These are phyloP conservation scores for Pocillopora meandrina DNA, from an alignment of 92 coral and sea anemone genomes.

Conservation along the genomic window DNA sequence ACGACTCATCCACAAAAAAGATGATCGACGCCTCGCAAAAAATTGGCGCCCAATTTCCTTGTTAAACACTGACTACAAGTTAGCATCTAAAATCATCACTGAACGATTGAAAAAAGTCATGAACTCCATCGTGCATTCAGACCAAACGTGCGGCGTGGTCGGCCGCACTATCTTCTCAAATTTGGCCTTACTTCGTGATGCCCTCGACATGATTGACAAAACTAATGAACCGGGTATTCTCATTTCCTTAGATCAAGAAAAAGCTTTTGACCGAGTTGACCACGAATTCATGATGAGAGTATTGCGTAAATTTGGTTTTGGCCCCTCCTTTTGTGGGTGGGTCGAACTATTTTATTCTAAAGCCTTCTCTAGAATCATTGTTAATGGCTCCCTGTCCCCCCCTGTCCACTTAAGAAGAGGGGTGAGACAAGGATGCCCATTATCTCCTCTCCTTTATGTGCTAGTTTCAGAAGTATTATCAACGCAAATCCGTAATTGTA, in stretches of 20 bases:
- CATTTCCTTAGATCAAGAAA: constrained; percentile 26
- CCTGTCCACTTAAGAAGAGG: constrained; percentile 21
- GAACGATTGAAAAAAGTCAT: not conserved
- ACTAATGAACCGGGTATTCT: constrained; percentile 24
- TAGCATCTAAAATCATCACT: not conserved
- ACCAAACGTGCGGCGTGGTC: constrained; percentile 32
- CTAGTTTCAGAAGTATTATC: constrained; percentile 24
- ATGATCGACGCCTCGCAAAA: not conserved
- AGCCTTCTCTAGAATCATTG: constrained; percentile 23
- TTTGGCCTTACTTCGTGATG: constrained; percentile 1
- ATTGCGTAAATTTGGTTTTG: constrained; percentile 13
- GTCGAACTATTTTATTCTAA: constrained; percentile 15
- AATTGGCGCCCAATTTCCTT: constrained; percentile 24
- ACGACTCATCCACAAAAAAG: not conserved
- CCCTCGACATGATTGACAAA: not conserved
- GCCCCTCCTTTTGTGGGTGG: constrained; percentile 37
- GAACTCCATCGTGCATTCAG: not conserved
- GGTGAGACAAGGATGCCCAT: constrained; percentile 36
- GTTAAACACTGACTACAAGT: constrained; percentile 1
- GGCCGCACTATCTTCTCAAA: constrained; percentile 24
- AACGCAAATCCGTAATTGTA: constrained; percentile 6
- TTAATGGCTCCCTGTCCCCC: constrained; percentile 1
- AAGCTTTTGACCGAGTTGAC: constrained; percentile 34
- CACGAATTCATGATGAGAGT: not conserved
- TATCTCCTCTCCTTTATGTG: constrained; percentile 30